These are phyloP conservation scores for Aplodontia rufa DNA, from an alignment of 2,113 vertebrate genomes.

Conservation along the genomic window DNA sequence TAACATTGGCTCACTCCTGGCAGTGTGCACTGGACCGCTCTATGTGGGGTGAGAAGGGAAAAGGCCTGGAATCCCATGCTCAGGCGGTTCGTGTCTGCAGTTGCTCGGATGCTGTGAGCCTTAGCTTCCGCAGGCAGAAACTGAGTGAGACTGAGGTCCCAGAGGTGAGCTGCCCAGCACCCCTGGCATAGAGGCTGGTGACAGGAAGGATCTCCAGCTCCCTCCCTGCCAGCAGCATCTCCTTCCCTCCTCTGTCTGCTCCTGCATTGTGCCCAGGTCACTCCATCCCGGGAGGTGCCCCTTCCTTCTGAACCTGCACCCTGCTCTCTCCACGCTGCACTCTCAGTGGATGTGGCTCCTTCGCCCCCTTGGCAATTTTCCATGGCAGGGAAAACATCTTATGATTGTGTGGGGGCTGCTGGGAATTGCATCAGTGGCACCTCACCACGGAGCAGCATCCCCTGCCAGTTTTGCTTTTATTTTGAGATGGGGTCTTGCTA, in stretches of 20 bases:
- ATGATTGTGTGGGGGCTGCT: no score
- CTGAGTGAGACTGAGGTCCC: no score
- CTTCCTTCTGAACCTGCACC: neutral
- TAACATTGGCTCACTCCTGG: no score
- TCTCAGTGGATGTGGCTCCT: rapidly evolving
- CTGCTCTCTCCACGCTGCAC: neutral
- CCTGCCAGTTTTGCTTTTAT: no score
- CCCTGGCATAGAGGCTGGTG: neutral
- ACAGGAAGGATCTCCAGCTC: no score
- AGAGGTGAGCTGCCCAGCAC: no score
- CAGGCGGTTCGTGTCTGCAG: neutral
- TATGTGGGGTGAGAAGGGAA: rapidly evolving
- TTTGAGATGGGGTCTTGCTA: neutral
- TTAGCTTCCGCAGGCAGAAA: neutral
- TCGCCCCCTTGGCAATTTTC: neutral
- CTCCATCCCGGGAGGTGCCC: neutral
- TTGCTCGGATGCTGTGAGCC: neutral
- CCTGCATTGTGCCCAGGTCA: neutral
- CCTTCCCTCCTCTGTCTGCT: neutral
- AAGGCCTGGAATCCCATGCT: no score
- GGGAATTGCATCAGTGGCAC: no score
- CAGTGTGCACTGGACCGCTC: neutral
- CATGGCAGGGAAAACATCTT: neutral
- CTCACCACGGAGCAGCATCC: no score
- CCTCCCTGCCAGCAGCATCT: neutral